Percentiles rank a stretch among this genome's conserved stretches.
Evolutionary conservation across 30 jellyfish, hydroid and myxozoan species (phyloP).

Genomic region (Rhopilema esculentum): DNA sequence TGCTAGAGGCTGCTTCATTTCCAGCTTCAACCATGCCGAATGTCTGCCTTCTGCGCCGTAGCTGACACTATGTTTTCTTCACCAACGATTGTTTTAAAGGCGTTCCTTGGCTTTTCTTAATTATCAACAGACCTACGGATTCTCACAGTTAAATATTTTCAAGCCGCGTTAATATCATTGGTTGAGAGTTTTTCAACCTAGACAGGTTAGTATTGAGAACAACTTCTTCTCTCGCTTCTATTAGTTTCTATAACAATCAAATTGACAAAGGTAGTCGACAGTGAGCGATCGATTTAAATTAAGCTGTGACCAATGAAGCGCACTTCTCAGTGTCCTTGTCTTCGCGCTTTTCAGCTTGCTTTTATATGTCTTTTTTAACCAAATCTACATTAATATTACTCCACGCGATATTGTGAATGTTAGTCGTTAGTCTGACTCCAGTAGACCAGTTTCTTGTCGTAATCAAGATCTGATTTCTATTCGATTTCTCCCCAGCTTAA

Average conservation of each 20-base stretch:
- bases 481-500: neutral
- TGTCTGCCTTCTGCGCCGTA: neutral
- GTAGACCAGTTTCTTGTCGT: neutral
- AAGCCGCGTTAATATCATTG: conserved; percentile 1
- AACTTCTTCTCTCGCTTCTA: neutral
- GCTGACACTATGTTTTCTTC: neutral
- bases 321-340: neutral
- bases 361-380: no score
- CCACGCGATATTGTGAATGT: neutral
- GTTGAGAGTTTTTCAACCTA: neutral
- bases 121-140: conserved; percentile 25
- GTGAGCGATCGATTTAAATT: neutral
- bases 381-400: neutral
- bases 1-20: conserved; percentile 34
- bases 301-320: no score
- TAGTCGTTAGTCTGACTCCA: neutral
- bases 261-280: neutral
- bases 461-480: neutral
- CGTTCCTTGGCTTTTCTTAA: conserved; percentile 12
- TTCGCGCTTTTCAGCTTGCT: neutral
- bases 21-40: conserved; percentile 55
- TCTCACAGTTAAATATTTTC: conserved; percentile 27
- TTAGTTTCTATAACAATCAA: neutral
- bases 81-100: conserved; percentile 12
- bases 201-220: neutral